Percentiles rank a stretch among this genome's conserved stretches.
These are phyloP conservation scores for Setipinna tenuifilis DNA, from an alignment of 2,797 vertebrate genomes.

Conservation along the genomic window DNA sequence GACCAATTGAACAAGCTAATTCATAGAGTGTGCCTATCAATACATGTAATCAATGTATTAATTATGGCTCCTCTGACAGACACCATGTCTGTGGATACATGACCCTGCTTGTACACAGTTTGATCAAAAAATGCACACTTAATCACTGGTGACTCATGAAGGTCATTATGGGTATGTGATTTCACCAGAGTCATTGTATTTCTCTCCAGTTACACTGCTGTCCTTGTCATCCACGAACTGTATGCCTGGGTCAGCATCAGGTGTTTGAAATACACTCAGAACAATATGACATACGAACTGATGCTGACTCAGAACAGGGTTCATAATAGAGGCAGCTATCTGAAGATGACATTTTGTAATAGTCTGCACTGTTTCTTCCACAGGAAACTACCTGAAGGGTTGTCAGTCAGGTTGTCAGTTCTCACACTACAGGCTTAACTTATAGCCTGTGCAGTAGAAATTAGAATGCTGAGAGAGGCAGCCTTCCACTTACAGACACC, in stretches of 20 bases:
- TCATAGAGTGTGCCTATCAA: neutral
- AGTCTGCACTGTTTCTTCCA: neutral
- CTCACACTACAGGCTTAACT: neutral
- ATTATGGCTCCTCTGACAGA: neutral
- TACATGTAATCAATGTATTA: neutral
- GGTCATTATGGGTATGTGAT: neutral
- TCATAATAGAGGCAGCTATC: too few relatives aligned
- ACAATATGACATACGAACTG: neutral
- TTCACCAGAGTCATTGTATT: neutral
- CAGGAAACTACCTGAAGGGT: neutral
- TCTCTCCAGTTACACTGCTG: neutral
- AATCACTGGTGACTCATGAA: neutral
- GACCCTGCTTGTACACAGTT: neutral
- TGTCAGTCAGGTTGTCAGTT: neutral
- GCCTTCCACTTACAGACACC: neutral
- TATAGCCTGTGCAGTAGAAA: neutral
- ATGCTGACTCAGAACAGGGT: neutral
- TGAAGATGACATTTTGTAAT: neutral
- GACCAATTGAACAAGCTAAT: slow-evolving; percentile 56
- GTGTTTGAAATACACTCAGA: neutral
- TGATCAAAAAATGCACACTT: neutral
- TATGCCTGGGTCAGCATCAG: neutral
- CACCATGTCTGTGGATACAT: neutral
- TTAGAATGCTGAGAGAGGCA: neutral
- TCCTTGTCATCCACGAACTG: neutral